Evolutionary conservation across 2,113 vertebrate genomes (phyloP), one percentile per base, ranked within the genome.

Genomic region (Barbus barbus): DNA sequence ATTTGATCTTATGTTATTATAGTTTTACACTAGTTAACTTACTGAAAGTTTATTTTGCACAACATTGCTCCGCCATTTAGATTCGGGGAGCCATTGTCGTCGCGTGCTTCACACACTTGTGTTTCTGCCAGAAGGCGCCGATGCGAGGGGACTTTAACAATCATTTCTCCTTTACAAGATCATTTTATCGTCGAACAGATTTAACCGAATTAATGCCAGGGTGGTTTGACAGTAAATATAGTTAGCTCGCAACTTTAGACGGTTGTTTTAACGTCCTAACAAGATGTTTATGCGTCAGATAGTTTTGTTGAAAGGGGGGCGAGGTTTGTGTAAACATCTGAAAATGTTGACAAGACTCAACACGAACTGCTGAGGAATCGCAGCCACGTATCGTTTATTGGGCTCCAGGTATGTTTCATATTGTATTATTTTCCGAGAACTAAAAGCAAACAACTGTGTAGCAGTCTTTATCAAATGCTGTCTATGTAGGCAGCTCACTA

Each of bases 91-190:
- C 2, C n/a, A 4, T 13, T 31, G 38, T 46, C 11, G 20, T 81
- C 28, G 20, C 28, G 48, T 33, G 28, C 18, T 71, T 48, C 79
- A 81, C 79, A 24, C 44, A 53, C 26, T 14, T 51, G 16, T 53
- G 76, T 41, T 41, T 13, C 44, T 46, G 44, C 12, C 44, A 46
- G n/a, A n/a, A n/a, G 44, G 44, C 79, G 61, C 61, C 14, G 79
- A 33, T 71, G 63, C 53, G 46, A 81, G 63, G 18, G 46, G 71
- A 71, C 79, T 81, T 81, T 53, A 53, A 65, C 61, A 81, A 67
- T 9, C 41, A 36, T 44, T 71, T 71, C 28, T 80, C 60, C 11
- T 36, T 51, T 33, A 9, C 79, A 16, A 18, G 26, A 16, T 53
- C 18, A 9, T 53, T 53, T 4, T 8, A 3, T 33, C 20, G 26